Conservation (phyloP, 2,113 vertebrate species). For the Rhinopithecus roxellana region DNA sequence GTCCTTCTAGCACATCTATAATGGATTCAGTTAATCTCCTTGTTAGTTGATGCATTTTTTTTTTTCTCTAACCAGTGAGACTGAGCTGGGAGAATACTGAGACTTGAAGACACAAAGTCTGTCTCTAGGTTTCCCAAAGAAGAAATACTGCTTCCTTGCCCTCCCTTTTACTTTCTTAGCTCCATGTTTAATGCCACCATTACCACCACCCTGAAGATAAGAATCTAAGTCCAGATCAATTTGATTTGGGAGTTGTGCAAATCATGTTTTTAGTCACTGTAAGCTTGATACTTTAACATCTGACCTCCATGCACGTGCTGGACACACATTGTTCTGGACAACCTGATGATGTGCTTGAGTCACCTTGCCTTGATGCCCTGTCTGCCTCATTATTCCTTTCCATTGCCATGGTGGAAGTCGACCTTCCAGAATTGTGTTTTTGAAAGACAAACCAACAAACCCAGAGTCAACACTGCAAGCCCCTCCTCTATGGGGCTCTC, state of each 20-base stretch:
- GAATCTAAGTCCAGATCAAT: no score
- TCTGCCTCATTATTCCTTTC: rapidly evolving
- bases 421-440: background rate
- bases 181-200: background rate
- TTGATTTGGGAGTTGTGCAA: background rate
- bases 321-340: background rate
- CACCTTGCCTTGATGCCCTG: no score
- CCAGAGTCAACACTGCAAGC: background rate
- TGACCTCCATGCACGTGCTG: no score
- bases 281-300: background rate
- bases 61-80: background rate
- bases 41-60: background rate
- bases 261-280: no score
- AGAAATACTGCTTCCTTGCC: background rate
- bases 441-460: background rate
- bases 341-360: no score
- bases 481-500: background rate
- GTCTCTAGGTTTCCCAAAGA: background rate
- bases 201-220: background rate
- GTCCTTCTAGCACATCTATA: background rate
- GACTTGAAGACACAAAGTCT: background rate
- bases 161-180: background rate
- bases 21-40: background rate
- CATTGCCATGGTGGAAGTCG: background rate
- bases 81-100: background rate